These are phyloP conservation scores for roundworm (Caenorhabditis elegans) DNA, from an alignment of 1,140 invertebrate genomes.

Conservation along the genomic window DNA sequence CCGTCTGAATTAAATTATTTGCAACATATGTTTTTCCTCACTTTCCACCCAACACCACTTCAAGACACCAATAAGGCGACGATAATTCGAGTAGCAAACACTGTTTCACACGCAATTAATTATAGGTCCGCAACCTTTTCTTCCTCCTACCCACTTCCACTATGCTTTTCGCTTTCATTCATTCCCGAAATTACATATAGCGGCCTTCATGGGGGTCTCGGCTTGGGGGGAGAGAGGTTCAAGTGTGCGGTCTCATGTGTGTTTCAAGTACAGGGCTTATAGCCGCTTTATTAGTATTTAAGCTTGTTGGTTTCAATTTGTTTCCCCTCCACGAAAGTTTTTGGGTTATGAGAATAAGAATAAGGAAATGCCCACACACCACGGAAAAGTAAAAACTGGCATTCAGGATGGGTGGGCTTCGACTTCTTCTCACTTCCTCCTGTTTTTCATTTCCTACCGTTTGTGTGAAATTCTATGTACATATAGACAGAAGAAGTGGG, in stretches of 20 bases:
- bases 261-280: constrained; percentile 30
- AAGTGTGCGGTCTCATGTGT: constrained; percentile 25
- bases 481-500: background rate
- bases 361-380: background rate
- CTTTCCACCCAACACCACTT: background rate
- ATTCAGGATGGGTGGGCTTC: constrained; percentile 18
- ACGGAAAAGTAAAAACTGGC: background rate
- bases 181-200: constrained; percentile 31
- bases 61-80: background rate
- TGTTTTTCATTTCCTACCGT: background rate
- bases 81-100: constrained; percentile 18
- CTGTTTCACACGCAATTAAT: constrained; percentile 32
- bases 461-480: constrained; percentile 18
- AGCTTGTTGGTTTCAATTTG: background rate
- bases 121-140: constrained; percentile 17
- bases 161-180: constrained; percentile 15
- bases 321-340: background rate
- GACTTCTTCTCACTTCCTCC: background rate
- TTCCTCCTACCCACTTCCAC: background rate
- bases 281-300: constrained; percentile 21
- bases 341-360: no score
- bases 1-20: no score
- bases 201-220: constrained; percentile 26
- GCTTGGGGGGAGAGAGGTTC: background rate
- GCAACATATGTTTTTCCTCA: no score